Evolutionary conservation across 2,113 vertebrate species (phyloP).

Genomic region (Scalopus aquaticus): DNA sequence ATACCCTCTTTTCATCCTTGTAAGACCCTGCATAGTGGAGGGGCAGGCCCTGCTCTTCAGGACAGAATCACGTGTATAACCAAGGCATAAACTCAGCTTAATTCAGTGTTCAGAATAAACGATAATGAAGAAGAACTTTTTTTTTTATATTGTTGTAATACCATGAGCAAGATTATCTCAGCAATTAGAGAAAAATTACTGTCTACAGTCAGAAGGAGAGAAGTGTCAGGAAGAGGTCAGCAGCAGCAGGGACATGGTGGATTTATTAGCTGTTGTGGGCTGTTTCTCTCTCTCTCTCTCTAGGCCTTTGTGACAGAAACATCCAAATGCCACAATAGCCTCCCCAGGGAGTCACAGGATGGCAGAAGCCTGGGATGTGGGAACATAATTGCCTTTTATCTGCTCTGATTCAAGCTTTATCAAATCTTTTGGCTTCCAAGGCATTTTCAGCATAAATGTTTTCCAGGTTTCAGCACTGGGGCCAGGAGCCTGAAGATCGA

Average conservation of each 20-base stretch:
- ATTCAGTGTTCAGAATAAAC: neutral
- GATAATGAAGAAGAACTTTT: neutral
- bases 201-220: neutral
- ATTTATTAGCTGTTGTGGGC: slow-evolving; percentile 48
- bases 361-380: neutral
- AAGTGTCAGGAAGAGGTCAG: neutral
- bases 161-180: slow-evolving; percentile 19
- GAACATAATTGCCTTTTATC: neutral
- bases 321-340: neutral
- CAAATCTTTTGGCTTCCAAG: neutral
- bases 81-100: neutral
- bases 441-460: neutral
- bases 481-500: neutral
- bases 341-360: neutral
- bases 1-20: neutral
- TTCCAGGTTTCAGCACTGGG: neutral
- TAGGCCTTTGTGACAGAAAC: slow-evolving; percentile 38
- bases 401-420: neutral
- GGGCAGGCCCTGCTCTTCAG: neutral
- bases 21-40: neutral
- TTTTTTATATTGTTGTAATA: neutral
- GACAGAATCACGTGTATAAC: neutral
- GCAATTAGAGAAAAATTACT: slow-evolving; percentile 41
- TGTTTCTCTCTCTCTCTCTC: slow-evolving; percentile 50
- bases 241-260: neutral